Percentiles rank a stretch among this genome's conserved stretches.
phyloP scores from a whole-genome alignment of 2,113 vertebrate species.

The Aix galericulata region DNA sequence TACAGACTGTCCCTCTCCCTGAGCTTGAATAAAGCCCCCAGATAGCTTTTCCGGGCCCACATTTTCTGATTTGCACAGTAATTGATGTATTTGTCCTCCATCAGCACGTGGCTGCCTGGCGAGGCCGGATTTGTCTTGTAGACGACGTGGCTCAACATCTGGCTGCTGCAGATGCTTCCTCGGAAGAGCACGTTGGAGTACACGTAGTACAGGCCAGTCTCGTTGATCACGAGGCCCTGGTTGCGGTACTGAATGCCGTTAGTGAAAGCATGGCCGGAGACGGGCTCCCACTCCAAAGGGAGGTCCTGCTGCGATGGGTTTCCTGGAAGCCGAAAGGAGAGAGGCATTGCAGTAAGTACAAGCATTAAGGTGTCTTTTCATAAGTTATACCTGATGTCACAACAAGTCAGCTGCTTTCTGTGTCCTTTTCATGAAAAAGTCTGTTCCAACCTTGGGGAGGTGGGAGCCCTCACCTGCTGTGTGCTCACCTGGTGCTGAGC shows the following conservation, averaged over 20 bases:
- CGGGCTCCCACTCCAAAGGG: slow-evolving; percentile 82
- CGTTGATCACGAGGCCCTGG: slow-evolving; percentile 80
- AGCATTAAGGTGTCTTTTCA: neutral
- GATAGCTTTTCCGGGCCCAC: slow-evolving; percentile 78
- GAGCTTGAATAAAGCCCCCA: slow-evolving; percentile 78
- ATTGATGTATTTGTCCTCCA: slow-evolving; percentile 74
- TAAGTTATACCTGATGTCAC: neutral
- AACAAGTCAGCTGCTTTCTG: neutral
- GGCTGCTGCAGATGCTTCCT: slow-evolving; percentile 65
- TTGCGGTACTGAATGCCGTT: slow-evolving; percentile 78
- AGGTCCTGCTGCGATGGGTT: slow-evolving; percentile 47
- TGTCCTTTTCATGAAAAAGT: neutral
- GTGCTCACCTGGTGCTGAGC: fast-evolving
- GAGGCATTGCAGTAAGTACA: neutral
- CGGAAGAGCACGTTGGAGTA: slow-evolving; percentile 87
- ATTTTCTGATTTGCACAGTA: slow-evolving; percentile 50
- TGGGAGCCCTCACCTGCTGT: neutral
- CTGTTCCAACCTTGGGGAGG: fast-evolving
- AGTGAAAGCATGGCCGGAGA: slow-evolving; percentile 73
- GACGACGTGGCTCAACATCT: slow-evolving; percentile 73
- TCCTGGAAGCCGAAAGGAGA: slow-evolving; percentile 49
- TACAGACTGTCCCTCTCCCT: slow-evolving; percentile 71
- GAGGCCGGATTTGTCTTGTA: slow-evolving; percentile 71
- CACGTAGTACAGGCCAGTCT: slow-evolving; percentile 84
- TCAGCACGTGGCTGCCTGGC: slow-evolving; percentile 62